phyloP scores from a whole-genome alignment of 2,888 invertebrate genomes.

The Pinctada fucata region DNA sequence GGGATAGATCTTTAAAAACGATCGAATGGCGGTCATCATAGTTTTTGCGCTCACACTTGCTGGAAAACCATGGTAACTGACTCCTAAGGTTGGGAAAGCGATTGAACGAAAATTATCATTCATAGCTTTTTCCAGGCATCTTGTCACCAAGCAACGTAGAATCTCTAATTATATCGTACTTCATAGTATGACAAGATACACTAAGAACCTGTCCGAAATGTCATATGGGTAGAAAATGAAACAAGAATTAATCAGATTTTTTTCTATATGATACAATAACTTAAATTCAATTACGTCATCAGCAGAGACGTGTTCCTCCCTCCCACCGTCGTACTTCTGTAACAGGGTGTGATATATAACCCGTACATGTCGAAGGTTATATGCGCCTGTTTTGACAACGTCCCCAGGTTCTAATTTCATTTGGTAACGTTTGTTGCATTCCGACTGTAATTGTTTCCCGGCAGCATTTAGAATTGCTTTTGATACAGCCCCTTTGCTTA shows the following conservation, averaged over 20 bases:
- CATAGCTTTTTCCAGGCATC: too few species aligned
- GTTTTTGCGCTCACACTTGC: neutral
- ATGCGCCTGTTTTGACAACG: slow-evolving; percentile 14
- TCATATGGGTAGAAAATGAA: too few species aligned
- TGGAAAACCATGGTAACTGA: neutral
- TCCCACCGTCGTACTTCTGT: neutral
- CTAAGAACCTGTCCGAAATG: too few species aligned
- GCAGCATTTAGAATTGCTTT: slow-evolving; percentile 13
- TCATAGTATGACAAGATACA: too few species aligned
- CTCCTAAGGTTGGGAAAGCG: slow-evolving; percentile 15
- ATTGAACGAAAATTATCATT: neutral
- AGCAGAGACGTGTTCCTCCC: too few species aligned
- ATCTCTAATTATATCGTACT: too few species aligned
- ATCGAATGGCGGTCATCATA: slow-evolving; percentile 8
- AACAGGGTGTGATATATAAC: neutral
- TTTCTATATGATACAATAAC: too few species aligned
- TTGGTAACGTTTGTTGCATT: slow-evolving; percentile 15
- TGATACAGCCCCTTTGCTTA: slow-evolving; percentile 6
- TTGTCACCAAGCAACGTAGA: too few species aligned
- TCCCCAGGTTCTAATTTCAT: slow-evolving; percentile 18
- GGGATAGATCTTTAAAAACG: neutral
- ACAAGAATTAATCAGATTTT: too few species aligned
- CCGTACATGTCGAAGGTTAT: neutral
- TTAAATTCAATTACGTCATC: too few species aligned
- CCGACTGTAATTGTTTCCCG: slow-evolving; percentile 7